Base-by-base conservation (phyloP, 53 echinoderm and acorn worm genomes). In the Paracentrotus lividus region DNA sequence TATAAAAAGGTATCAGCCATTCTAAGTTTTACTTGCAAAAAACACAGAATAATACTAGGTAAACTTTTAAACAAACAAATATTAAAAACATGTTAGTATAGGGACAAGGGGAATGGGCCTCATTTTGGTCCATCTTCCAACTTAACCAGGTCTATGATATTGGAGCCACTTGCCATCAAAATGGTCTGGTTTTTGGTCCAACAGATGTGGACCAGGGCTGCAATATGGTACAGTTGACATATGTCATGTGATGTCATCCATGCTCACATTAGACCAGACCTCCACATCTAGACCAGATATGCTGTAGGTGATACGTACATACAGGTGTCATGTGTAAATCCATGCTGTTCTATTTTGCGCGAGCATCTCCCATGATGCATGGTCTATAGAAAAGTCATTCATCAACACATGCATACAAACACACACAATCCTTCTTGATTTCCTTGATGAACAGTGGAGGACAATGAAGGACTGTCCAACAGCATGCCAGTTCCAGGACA, bases 21-120 rank as follows among this genome's bases (percentile, higher is more conserved):
- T 76, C 76, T 76, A 38, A 76, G 42, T 76, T 64, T 76, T 76
- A 42, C 76, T 76, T 76, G 42, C 42, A 76, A 76, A 67, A 76
- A 29, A 20, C 72, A 38, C 34, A 33, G 42, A 42, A 76, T 42
- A 76, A 76, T 42, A 76, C 76, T 40, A 20, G 18, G 0, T 8
- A 8, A 64, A 64, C 1, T 27, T 64, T 27, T 26, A 29, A 29
- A 8, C 64, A 64, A 29, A 64, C 27, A 64, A 64, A 29, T 8
- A 64, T 64, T 26, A 31, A 64, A 10, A 9, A 64, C 31, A 27
- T 31, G 13, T 8, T 64, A 60, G 60, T 26, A 31, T 1, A 31
- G 64, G 64, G 18, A 29, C 27, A 64, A 59, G 1, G 23, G 59
- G 52, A 52, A 57, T 57, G 57, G 31, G 13, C 2, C 29, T 29